Evolutionary conservation across 2,888 invertebrate species (phyloP), one percentile per base, ranked within the genome.

Genomic region (Diaprepes abbreviatus): DNA sequence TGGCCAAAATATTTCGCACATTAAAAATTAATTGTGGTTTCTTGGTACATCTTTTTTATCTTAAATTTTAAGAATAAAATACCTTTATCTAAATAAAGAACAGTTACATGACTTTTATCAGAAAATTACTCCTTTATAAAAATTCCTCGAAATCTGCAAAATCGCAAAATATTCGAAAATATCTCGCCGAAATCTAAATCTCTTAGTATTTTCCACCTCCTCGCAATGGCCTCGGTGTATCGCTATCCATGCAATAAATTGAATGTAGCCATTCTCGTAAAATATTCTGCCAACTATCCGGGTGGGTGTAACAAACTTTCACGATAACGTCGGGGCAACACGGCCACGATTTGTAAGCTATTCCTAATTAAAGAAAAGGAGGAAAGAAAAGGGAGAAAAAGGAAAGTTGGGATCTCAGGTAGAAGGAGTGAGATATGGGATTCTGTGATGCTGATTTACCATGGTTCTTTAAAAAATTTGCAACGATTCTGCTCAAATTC

Each of bases 221-320:
- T 43, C 38, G 57, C 35, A 36, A 48, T 24, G 52, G 52, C 48
- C 36, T 58, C 36, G 48, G 65, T 66, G 36, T 57, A 66, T 57
- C 45, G 64, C 55, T 17, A 67, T 66, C 70, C 62, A 28, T 16
- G 62, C 69, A 66, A 66, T 73, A 73, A 73, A 73, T 73, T 73
- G 40, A 67, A 73, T 57, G 77, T 75, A 77, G 77, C 77, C 76
- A 75, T 79, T 79, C 74, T 74, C 71, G 76, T 79, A 79, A 80
- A 80, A 81, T 79, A 79, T 79, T 76, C 77, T 75, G 73, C 77
- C 74, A 78, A 70, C 66, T 66, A 64, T 63, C 60, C 67, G 58
- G 70, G 63, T 70, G 63, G 69, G 72, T 71, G 67, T 71, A 71
- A 64, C 71, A 67, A 71, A 71, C 66, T 63, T 69, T 65, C 69